phyloP scores from a whole-genome alignment of 2,113 vertebrate species.

The Rhinopomastus cyanomelas region DNA sequence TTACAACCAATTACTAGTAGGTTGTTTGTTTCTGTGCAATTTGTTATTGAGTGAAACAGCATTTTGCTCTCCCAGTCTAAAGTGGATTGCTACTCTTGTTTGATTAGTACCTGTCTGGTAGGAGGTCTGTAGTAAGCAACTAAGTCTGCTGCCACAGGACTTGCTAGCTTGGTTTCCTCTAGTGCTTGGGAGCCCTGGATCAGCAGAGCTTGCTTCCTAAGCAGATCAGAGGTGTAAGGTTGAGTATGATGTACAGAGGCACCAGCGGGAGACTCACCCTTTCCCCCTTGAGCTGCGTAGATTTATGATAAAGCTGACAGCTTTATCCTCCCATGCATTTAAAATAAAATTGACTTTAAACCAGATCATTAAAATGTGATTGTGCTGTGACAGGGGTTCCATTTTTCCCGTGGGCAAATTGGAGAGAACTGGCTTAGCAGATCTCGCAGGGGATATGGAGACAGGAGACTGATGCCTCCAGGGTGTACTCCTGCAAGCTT shows the following conservation, averaged over 20 bases:
- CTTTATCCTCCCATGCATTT: not conserved
- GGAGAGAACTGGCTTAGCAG: not conserved
- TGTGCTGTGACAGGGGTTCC: not conserved
- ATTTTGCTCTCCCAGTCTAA: not conserved
- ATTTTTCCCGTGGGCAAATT: not conserved
- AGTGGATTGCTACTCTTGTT: not conserved
- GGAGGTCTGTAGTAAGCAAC: not conserved
- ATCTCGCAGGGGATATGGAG: not conserved
- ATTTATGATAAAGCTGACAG: not conserved
- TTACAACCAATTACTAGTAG: not conserved
- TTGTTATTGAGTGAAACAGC: not conserved
- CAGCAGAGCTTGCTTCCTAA: accelerated
- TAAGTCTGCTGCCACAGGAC: not conserved
- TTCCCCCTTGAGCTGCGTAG: not conserved
- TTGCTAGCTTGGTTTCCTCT: not conserved
- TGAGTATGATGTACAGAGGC: not conserved
- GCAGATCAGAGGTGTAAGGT: not conserved
- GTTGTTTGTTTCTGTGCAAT: not conserved
- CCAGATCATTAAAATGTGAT: not conserved
- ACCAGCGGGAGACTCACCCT: not conserved
- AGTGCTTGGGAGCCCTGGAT: not conserved
- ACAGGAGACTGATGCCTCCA: not conserved
- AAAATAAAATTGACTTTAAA: not conserved
- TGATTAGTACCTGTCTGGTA: conserved; percentile 12
- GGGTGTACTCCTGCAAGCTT: not conserved